Evolutionary conservation across 2,888 invertebrate species (phyloP).

Genomic region (Alloplasta piceator): DNA sequence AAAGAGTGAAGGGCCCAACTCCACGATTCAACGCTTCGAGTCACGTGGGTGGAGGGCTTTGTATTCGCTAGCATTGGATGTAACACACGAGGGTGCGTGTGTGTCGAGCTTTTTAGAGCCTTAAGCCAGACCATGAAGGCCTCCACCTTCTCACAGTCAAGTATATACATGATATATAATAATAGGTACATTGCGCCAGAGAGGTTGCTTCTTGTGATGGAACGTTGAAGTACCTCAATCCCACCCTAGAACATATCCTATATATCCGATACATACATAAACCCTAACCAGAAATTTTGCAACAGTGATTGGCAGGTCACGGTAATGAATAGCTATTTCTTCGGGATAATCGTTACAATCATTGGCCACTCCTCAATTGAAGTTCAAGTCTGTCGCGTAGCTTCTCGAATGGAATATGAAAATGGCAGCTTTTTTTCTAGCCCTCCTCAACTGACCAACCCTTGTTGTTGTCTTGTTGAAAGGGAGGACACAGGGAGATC

Average conservation of each 20-base stretch:
- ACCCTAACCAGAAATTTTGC: not conserved
- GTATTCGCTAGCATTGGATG: too few relatives aligned
- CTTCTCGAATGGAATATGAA: too few relatives aligned
- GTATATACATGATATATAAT: slow-evolving; percentile 25
- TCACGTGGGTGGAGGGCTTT: too few relatives aligned
- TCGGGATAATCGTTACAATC: not conserved
- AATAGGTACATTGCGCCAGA: slow-evolving; percentile 32
- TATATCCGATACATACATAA: too few relatives aligned
- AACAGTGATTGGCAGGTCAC: not conserved
- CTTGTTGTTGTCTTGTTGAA: not conserved
- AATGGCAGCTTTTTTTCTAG: too few relatives aligned
- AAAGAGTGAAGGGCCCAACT: too few relatives aligned
- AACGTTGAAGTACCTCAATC: not conserved
- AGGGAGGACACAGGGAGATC: not conserved
- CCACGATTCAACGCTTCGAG: too few relatives aligned
- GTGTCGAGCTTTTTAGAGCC: slow-evolving; percentile 31
- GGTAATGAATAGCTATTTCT: not conserved
- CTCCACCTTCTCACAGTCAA: not conserved
- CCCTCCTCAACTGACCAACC: too few relatives aligned
- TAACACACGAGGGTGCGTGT: not conserved
- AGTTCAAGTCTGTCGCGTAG: not conserved
- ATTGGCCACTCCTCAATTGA: not conserved
- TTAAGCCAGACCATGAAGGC: slow-evolving; percentile 12
- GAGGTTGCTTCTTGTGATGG: slow-evolving; percentile 4
- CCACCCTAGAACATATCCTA: not conserved